Percentiles rank a stretch among this genome's conserved stretches.
phyloP scores from a whole-genome alignment of 2,113 vertebrate species.

The Syngnathus scovelli region DNA sequence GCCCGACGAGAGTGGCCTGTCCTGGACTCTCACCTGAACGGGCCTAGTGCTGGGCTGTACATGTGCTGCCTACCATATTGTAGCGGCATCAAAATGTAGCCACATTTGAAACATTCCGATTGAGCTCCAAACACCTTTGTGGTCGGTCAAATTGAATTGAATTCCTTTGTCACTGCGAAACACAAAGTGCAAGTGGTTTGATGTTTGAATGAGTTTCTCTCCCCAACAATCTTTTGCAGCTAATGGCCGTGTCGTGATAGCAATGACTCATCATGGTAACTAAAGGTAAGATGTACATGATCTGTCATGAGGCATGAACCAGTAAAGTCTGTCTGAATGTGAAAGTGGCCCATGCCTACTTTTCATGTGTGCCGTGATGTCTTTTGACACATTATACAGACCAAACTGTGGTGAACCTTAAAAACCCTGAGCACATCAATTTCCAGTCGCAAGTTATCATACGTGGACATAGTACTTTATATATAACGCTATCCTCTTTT shows the following conservation, averaged over 20 bases:
- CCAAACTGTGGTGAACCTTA: constrained; percentile 29
- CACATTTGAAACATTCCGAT: neutral
- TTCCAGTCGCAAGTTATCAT: accelerated
- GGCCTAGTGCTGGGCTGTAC: constrained; percentile 66
- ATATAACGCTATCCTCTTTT: neutral
- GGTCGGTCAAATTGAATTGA: too few relatives aligned
- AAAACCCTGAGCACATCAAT: constrained; percentile 26
- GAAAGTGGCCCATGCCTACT: too few relatives aligned
- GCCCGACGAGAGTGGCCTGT: constrained; percentile 65
- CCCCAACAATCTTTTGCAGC: neutral
- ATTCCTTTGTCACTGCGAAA: too few relatives aligned
- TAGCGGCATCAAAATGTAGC: neutral
- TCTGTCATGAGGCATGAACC: too few relatives aligned
- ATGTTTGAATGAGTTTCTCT: too few relatives aligned
- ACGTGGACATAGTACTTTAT: neutral
- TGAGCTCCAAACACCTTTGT: neutral
- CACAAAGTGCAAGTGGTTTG: neutral
- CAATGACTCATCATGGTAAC: neutral
- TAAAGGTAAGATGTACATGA: neutral
- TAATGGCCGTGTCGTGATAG: neutral
- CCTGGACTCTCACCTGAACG: constrained; percentile 20
- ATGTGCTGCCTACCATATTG: neutral
- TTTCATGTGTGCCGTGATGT: constrained; percentile 28
- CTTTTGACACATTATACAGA: constrained; percentile 62
- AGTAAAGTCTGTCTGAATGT: too few relatives aligned